These are phyloP conservation scores for Caenorhabditis angaria DNA, from an alignment of 2,888 invertebrate species.

Conservation along the genomic window DNA sequence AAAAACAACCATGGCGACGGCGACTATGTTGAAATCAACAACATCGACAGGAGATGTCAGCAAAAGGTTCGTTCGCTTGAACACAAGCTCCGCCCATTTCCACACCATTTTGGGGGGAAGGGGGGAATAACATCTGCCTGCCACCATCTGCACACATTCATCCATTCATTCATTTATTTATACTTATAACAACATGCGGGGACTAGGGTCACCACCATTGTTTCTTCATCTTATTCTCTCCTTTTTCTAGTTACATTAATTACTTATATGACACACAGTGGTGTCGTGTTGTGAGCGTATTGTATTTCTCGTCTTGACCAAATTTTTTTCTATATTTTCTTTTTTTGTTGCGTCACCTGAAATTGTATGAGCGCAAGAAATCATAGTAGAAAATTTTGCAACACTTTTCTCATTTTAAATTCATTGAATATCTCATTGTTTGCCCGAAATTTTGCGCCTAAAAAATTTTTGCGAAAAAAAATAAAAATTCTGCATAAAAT, in stretches of 20 bases:
- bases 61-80: background rate
- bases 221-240: background rate
- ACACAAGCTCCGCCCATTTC: background rate
- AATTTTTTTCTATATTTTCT: background rate
- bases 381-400: too few relatives aligned
- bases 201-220: background rate
- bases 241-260: background rate
- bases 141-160: background rate
- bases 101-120: too few relatives aligned
- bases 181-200: background rate
- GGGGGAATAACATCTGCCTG: background rate
- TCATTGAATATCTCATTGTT: too few relatives aligned
- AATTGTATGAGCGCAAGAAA: too few relatives aligned
- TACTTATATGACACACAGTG: background rate
- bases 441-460: too few relatives aligned
- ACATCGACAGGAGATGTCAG: background rate
- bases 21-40: background rate
- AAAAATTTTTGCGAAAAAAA: too few relatives aligned
- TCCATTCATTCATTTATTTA: conserved; percentile 2
- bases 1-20: background rate
- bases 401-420: too few relatives aligned
- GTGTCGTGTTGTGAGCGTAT: background rate
- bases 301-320: too few relatives aligned
- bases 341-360: background rate
- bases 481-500: too few relatives aligned